Base-by-base conservation (phyloP, 2,888 invertebrate species). In the Melanargia galathea region DNA sequence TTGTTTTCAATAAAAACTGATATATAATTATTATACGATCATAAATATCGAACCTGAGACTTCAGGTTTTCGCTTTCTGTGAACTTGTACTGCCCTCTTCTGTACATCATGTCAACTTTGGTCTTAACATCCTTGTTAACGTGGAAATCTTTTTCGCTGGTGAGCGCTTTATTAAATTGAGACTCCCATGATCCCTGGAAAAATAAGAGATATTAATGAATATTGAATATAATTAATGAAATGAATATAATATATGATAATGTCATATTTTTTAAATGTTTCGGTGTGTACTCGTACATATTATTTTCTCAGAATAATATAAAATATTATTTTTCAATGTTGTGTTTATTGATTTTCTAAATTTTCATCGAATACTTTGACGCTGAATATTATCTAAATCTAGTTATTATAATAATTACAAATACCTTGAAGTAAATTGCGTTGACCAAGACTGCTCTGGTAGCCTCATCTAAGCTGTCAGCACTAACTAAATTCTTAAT, bases 341-440 rank as follows among this genome's bases (percentile, higher is more conserved):
- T 30, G 6, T 30, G 30, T 2, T 30, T 30, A 30, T 30, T 30
- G n/a, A n/a, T n/a, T 26, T 30, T 30, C 30, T 30, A 30, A 30
- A 30, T 30, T 6, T 30, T 30, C 8, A 30, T 5, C 6, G 30
- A 8, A n/a, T n/a, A 30, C 30, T 30, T 8, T 30, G 30, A 5
- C 3, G 3, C 8, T 3, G 8, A 6, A 3, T 30, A 3, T 35
- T 26, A 7, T 26, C 16, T 10, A 16, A 18, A 35, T 8, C 11
- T 43, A 16, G 22, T 33, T 26, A 20, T 30, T 22, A 2, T 26
- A 18, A 35, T 20, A n/a, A n/a, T 54, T 1, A 16, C 40, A 43
- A 43, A 43, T 74, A 92, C 93, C 89, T 97, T 97, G 85, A 97
- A 97, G 79, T 97, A 96, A 49, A 97, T 93, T 0, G 97, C 97